Percentiles rank a stretch among this genome's conserved stretches.
phyloP scores from a whole-genome alignment of 2,797 vertebrate species.

The Calcarius lapponicus region DNA sequence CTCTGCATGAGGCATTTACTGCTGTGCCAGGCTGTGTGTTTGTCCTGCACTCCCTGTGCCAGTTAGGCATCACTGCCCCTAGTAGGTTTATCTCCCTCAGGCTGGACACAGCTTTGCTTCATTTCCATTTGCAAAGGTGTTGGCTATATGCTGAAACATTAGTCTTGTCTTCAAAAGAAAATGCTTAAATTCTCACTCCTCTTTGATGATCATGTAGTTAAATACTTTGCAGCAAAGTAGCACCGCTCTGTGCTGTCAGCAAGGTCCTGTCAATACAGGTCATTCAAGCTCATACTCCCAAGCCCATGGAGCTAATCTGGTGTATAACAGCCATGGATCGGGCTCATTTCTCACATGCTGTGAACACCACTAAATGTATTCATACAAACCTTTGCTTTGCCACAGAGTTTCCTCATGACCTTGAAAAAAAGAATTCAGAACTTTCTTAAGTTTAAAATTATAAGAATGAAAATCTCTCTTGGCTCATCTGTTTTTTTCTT shows the following conservation, averaged over 20 bases:
- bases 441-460: background rate
- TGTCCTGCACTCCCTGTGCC: background rate
- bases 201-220: background rate
- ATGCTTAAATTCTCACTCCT: background rate
- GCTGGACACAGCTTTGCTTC: background rate
- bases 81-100: background rate
- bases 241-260: background rate
- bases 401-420: background rate
- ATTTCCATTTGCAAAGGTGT: background rate
- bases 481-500: background rate
- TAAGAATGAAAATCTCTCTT: background rate
- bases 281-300: background rate
- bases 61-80: background rate
- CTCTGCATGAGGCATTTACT: rapidly evolving
- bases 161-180: background rate
- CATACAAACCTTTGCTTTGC: background rate
- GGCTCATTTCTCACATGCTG: background rate
- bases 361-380: background rate
- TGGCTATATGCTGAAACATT: background rate
- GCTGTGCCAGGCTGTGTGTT: background rate
- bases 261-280: background rate
- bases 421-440: background rate
- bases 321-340: background rate
- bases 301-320: background rate
- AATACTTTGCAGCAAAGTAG: background rate